A percentile compares a stretch with the other conserved stretches of the same genome.
Evolutionary conservation across 2,113 vertebrate species (phyloP).

Genomic region (Ictidomys tridecemlineatus): DNA sequence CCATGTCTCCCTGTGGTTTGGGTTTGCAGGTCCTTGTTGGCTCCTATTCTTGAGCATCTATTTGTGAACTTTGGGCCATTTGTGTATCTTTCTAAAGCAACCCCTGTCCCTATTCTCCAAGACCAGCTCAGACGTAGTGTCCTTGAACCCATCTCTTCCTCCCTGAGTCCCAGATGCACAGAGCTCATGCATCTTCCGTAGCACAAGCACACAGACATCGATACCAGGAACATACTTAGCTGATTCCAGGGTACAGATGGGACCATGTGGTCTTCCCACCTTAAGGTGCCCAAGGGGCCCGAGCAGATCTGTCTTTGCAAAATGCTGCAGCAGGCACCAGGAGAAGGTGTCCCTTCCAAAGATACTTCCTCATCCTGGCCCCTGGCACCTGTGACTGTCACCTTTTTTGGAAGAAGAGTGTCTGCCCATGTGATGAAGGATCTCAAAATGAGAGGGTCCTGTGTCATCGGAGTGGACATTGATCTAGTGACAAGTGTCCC

Average conservation of each 20-base stretch:
- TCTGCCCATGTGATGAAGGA: neutral
- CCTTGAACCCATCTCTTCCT: neutral
- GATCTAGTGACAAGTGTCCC: neutral
- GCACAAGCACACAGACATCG: neutral
- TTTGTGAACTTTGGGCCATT: neutral
- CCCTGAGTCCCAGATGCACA: neutral
- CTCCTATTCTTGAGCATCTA: neutral
- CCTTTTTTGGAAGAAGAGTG: neutral
- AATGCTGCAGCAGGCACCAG: neutral
- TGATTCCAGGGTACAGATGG: no score
- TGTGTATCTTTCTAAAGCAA: neutral
- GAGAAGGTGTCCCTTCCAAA: neutral
- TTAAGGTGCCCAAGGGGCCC: neutral
- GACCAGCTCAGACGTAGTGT: neutral
- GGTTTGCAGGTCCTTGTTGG: neutral
- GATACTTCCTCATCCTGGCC: neutral
- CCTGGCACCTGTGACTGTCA: neutral
- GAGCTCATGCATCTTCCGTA: rapidly evolving
- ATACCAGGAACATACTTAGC: neutral
- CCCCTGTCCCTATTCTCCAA: no score
- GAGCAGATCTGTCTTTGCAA: neutral
- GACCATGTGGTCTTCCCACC: neutral
- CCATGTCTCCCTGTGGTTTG: neutral
- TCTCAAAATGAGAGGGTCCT: neutral
- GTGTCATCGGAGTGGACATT: no score